Conservation (phyloP, 2,113 vertebrate genomes). For the Pantherophis guttatus region DNA sequence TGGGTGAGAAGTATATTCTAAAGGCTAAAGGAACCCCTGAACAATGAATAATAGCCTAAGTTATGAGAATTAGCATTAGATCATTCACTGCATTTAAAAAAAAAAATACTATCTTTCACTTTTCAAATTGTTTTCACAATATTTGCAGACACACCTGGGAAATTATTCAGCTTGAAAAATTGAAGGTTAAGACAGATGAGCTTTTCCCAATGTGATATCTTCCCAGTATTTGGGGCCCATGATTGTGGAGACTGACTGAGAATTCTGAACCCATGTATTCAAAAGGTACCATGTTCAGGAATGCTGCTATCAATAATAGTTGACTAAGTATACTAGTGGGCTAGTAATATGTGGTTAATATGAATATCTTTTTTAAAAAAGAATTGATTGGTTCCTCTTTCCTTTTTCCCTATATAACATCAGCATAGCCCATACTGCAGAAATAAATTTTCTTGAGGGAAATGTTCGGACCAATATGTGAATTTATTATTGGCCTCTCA, state of each 20-base stretch:
- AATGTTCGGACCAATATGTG: constrained; percentile 17
- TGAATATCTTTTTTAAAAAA: not conserved
- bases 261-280: not conserved
- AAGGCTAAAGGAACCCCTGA: not conserved
- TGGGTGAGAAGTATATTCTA: not conserved
- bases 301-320: not conserved
- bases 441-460: constrained; percentile 9
- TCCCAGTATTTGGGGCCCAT: not conserved
- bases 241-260: not conserved
- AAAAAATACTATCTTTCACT: not conserved
- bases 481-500: constrained; percentile 46
- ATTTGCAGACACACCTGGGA: not conserved
- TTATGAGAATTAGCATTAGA: not conserved
- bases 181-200: not conserved
- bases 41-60: not conserved
- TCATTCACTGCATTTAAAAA: not conserved
- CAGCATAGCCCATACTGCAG: constrained; percentile 9
- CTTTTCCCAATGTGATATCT: not conserved
- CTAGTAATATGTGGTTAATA: not conserved
- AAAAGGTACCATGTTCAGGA: not conserved
- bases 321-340: not conserved
- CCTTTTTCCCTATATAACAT: no score
- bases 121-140: not conserved
- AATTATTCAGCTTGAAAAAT: no score
- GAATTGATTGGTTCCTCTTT: not conserved